These are phyloP conservation scores for Argentina silus DNA, from an alignment of 2,797 vertebrate genomes.

Conservation along the genomic window DNA sequence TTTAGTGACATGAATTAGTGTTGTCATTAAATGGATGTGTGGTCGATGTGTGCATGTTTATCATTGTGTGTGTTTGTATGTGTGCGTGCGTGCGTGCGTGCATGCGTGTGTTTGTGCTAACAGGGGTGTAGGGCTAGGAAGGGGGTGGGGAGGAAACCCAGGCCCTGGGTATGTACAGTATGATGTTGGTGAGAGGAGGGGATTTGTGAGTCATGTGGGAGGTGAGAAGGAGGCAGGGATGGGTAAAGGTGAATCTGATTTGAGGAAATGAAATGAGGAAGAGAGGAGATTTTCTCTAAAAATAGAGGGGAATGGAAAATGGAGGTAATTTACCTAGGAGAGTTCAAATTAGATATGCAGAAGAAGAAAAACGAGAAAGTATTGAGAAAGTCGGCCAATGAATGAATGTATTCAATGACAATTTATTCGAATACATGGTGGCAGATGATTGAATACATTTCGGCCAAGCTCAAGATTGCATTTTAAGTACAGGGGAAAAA, in stretches of 20 bases:
- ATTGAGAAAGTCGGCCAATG: neutral
- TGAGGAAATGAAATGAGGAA: neutral
- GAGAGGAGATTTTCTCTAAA: conserved; percentile 1
- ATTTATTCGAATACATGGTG: too few relatives aligned
- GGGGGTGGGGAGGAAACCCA: neutral
- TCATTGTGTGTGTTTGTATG: neutral
- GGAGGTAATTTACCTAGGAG: neutral
- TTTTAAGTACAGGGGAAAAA: too few relatives aligned
- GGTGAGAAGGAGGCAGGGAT: neutral
- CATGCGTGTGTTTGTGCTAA: neutral
- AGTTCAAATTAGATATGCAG: neutral
- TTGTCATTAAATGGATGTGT: too few relatives aligned
- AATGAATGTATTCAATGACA: too few relatives aligned
- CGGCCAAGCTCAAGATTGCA: too few relatives aligned
- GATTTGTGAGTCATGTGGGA: neutral
- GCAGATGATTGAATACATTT: too few relatives aligned
- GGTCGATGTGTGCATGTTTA: too few relatives aligned
- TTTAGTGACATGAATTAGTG: too few relatives aligned
- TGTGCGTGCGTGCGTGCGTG: neutral
- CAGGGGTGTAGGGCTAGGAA: neutral
- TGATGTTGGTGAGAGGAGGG: neutral
- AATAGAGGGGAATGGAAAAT: neutral
- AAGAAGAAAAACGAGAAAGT: neutral
- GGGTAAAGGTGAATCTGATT: neutral
- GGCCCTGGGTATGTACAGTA: neutral